Conservation (phyloP, 2,888 invertebrate genomes). For the Diplolepis rosae region DNA sequence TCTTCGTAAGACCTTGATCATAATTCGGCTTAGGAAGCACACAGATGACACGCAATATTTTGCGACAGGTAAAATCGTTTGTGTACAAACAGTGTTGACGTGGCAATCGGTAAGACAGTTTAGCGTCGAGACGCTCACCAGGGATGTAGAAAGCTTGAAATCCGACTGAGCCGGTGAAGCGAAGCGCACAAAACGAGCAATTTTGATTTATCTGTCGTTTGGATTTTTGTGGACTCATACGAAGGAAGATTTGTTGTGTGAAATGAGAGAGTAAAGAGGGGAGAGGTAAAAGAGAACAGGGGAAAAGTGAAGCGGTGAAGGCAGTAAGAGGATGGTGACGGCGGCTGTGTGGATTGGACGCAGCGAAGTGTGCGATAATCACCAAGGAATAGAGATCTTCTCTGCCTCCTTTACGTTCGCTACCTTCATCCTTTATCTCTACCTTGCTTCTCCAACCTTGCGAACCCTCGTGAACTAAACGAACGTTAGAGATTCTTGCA, state of each 20-base stretch:
- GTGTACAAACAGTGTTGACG: slow-evolving; percentile 10
- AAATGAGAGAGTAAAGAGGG: slow-evolving; percentile 22
- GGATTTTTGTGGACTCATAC: slow-evolving; percentile 42
- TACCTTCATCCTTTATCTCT: slow-evolving; percentile 35
- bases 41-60: not conserved
- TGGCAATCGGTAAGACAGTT: slow-evolving; percentile 38
- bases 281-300: slow-evolving; percentile 37
- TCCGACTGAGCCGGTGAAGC: slow-evolving; percentile 36
- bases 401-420: slow-evolving; percentile 31
- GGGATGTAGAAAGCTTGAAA: slow-evolving; percentile 36
- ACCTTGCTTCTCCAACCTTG: slow-evolving; percentile 36
- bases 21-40: not conserved
- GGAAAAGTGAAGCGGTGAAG: slow-evolving; percentile 42
- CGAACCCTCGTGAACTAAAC: slow-evolving; percentile 51
- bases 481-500: slow-evolving; percentile 55
- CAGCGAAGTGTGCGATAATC: slow-evolving; percentile 62
- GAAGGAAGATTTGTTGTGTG: slow-evolving; percentile 21
- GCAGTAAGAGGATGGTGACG: slow-evolving; percentile 49
- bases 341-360: slow-evolving; percentile 57
- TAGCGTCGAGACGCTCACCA: slow-evolving; percentile 35
- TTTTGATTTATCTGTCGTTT: slow-evolving; percentile 61
- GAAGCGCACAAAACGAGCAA: slow-evolving; percentile 51
- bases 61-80: not conserved
- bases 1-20: not conserved
- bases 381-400: slow-evolving; percentile 55